Evolutionary conservation across 1,140 invertebrate species (phyloP).

Genomic region (Bacillus rossius): DNA sequence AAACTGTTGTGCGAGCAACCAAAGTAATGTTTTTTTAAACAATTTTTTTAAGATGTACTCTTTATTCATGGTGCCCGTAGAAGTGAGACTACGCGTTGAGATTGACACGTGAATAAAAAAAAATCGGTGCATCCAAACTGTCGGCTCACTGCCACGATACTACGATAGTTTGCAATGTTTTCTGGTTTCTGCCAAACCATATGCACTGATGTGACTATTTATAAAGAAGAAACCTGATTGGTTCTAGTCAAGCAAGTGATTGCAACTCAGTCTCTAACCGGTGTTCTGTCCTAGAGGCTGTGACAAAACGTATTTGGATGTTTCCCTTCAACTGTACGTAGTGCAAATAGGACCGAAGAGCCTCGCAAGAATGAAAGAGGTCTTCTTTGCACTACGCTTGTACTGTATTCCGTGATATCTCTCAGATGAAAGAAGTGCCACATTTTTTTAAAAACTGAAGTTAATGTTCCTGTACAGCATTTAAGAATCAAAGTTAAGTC

Average conservation of each 20-base stretch:
- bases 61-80: too few relatives aligned
- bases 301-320: conserved; percentile 25
- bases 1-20: background rate
- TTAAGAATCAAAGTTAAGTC: conserved; percentile 44
- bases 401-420: conserved; percentile 25
- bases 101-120: too few relatives aligned
- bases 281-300: conserved; percentile 26
- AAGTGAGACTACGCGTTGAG: too few relatives aligned
- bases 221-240: conserved; percentile 18
- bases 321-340: conserved; percentile 19
- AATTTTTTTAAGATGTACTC: too few relatives aligned
- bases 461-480: conserved; percentile 50
- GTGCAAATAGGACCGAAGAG: conserved; percentile 21
- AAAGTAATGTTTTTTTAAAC: too few relatives aligned
- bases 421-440: conserved; percentile 29
- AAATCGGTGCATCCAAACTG: conserved; percentile 1
- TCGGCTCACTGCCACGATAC: conserved; percentile 12
- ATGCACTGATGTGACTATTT: background rate
- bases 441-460: conserved; percentile 35
- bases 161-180: background rate
- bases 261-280: conserved; percentile 23
- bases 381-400: conserved; percentile 23
- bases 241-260: conserved; percentile 25
- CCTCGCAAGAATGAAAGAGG: conserved; percentile 19
- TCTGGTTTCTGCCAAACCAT: conserved; percentile 17